Percentiles rank a stretch among this genome's conserved stretches.
These are phyloP conservation scores for Mesoclemmys tuberculata DNA, from an alignment of 2,113 vertebrate species.

Conservation along the genomic window DNA sequence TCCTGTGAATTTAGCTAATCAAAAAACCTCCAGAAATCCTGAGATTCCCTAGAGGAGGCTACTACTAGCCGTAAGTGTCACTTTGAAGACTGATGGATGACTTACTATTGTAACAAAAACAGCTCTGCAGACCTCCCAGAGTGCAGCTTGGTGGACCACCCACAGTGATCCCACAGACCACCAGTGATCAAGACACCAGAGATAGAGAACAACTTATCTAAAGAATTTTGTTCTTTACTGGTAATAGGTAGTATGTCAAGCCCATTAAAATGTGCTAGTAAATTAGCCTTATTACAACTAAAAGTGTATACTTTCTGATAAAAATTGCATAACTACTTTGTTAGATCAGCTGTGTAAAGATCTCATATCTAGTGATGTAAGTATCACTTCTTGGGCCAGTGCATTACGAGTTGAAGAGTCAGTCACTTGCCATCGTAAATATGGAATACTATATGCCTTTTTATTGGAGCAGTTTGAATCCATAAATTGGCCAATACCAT, in stretches of 20 bases:
- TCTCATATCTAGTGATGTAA: slow-evolving; percentile 51
- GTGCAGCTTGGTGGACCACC: background rate
- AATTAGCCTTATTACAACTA: background rate
- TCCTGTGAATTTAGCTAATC: background rate
- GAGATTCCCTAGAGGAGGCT: background rate
- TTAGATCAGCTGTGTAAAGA: slow-evolving; percentile 9
- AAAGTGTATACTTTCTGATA: slow-evolving; percentile 21
- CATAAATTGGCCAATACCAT: background rate
- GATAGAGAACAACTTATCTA: background rate
- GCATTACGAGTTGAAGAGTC: background rate
- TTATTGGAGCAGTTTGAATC: background rate
- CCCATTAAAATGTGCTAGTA: background rate
- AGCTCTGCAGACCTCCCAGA: background rate
- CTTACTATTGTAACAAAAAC: background rate
- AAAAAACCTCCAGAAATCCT: slow-evolving; percentile 6
- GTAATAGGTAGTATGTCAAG: background rate
- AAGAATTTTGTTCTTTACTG: background rate
- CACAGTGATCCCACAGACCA: background rate
- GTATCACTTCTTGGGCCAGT: background rate
- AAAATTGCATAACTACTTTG: slow-evolving; percentile 41
- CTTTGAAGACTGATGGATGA: background rate
- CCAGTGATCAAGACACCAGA: background rate
- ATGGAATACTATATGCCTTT: background rate
- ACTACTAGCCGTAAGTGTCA: background rate
- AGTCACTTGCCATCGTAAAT: background rate